Conservation (phyloP, 2,888 invertebrate genomes). For the Lottia scabra region DNA sequence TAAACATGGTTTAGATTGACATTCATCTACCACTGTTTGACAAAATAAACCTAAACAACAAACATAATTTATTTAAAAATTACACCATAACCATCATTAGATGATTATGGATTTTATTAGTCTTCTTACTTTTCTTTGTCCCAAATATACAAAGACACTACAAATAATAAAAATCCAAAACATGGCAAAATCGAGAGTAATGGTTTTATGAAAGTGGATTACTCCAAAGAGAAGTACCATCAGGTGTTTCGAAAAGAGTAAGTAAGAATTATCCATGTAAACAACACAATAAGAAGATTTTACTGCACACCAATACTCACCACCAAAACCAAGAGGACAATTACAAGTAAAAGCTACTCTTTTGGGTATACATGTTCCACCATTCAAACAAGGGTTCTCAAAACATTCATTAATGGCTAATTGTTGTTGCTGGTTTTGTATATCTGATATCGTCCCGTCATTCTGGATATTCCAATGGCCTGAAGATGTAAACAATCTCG, state of each 20-base stretch:
- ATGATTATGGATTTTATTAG: too few relatives aligned
- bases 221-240: too few relatives aligned
- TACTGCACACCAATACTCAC: slow-evolving; percentile 12
- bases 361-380: slow-evolving; percentile 50
- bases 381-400: slow-evolving; percentile 71
- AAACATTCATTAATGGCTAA: slow-evolving; percentile 71
- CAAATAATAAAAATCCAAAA: too few relatives aligned
- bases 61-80: neutral
- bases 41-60: slow-evolving; percentile 22
- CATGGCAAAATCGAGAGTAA: too few relatives aligned
- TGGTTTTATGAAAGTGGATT: too few relatives aligned
- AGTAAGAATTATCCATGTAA: neutral
- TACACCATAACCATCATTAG: too few relatives aligned
- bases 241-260: too few relatives aligned
- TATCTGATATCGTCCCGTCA: slow-evolving; percentile 15
- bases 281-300: neutral
- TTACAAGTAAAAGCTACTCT: slow-evolving; percentile 23
- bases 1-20: slow-evolving; percentile 48
- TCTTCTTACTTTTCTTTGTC: too few relatives aligned
- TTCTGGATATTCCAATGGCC: slow-evolving; percentile 30
- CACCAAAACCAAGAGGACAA: slow-evolving; percentile 34
- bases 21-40: slow-evolving; percentile 45
- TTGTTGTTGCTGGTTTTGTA: slow-evolving; percentile 33
- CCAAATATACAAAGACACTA: neutral
- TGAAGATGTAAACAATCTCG: neutral